Base-by-base conservation (phyloP, 2,888 invertebrate species). In the Andrena praecox region DNA sequence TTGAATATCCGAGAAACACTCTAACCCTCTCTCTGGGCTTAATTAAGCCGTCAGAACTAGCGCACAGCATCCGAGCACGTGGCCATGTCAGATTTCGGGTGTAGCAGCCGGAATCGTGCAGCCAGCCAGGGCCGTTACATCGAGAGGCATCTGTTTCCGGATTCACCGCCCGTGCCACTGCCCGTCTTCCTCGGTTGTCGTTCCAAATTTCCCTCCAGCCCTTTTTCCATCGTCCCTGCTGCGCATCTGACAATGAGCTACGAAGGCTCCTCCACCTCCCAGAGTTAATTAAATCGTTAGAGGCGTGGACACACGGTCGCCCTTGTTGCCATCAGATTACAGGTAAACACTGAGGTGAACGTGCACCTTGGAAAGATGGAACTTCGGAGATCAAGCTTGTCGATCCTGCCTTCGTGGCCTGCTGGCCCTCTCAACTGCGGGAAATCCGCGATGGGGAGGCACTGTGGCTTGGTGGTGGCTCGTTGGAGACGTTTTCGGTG, bases 201-300 rank as follows among this genome's bases (percentile, higher is more conserved):
- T 67, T 73, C n/a, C 42, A 42, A 60, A 64, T 54, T 69, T 74
- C 81, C 75, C 48, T 77, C 66, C 63, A 67, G 31, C 74, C 80
- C 67, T 77, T 69, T 76, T 79, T 75, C 74, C 35, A 67, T 35
- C 42, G 31, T 35, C 31, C 24, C 12, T 3, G 20, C 20, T 8
- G 6, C 27, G 29, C 72, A 78, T 70, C 62, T 83, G 66, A 75
- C 84, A 79, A 54, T 64, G 84, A 75, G 29, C 75, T 76, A 67
- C 79, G 70, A 77, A 8, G 8, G 62, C 27, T 33, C 85, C 86
- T 77, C 84, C 70, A 1, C 42, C 12, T 42, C 87, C 78, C 84
- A 77, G 86, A 90, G 89, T 90, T 90, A 90, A 90, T 90, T 90
- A 90, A 90, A 85, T 90, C 90, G 90, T 90, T 90, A 90, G 85